These are phyloP conservation scores for Aporophyla nigra DNA, from an alignment of 2,888 invertebrate genomes.

Conservation along the genomic window DNA sequence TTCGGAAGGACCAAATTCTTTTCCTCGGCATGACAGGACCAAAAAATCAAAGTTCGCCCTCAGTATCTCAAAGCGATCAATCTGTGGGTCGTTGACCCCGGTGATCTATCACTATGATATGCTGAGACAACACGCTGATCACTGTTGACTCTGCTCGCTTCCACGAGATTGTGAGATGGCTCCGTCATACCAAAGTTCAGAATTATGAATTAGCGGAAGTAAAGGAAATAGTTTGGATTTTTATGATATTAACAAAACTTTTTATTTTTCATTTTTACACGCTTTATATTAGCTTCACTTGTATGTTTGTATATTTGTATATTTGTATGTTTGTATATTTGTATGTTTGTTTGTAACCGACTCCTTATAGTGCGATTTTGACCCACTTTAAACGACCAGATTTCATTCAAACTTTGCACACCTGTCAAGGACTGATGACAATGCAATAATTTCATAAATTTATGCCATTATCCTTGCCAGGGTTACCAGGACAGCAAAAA, in stretches of 20 bases:
- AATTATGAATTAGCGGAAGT: conserved; percentile 33
- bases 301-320: no score
- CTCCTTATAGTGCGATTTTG: no score
- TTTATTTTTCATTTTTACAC: no score
- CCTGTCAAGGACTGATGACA: no score
- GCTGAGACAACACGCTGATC: conserved; percentile 73
- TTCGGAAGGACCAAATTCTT: conserved; percentile 1
- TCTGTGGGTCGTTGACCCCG: conserved; percentile 71
- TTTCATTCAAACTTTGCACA: no score
- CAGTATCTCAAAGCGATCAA: conserved; percentile 65
- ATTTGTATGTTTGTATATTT: no score
- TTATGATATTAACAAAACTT: neutral
- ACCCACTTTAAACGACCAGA: no score
- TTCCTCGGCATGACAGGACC: conserved; percentile 14
- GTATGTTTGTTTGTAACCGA: no score
- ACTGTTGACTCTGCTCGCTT: conserved; percentile 76
- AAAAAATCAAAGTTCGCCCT: conserved; percentile 42
- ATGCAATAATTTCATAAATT: no score
- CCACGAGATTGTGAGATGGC: conserved; percentile 74
- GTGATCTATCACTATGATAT: conserved; percentile 79
- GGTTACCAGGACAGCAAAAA: no score
- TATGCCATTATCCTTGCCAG: no score
- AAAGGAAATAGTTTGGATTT: neutral
- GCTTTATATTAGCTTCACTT: no score
- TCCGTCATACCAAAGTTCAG: conserved; percentile 60